phyloP scores from a whole-genome alignment of 1,140 invertebrate species.

The Cydia pomonella region DNA sequence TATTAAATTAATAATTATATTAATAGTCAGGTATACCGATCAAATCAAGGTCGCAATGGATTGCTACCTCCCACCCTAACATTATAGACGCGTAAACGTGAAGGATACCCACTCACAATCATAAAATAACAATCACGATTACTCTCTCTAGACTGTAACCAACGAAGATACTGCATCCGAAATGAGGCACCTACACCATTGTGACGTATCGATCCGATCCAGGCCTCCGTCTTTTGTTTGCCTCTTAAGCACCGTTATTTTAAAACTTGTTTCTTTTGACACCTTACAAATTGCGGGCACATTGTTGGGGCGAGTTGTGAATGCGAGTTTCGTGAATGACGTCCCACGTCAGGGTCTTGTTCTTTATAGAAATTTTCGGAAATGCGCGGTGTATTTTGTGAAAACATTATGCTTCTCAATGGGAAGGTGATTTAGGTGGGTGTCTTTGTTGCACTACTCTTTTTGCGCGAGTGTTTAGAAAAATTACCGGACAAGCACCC shows the following conservation, averaged over 20 bases:
- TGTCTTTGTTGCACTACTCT: neutral
- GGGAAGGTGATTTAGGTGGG: neutral
- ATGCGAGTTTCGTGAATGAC: neutral
- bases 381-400: neutral
- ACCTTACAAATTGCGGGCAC: constrained; percentile 21
- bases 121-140: too few relatives aligned
- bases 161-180: neutral
- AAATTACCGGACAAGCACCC: too few relatives aligned
- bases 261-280: constrained; percentile 28
- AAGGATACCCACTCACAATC: too few relatives aligned
- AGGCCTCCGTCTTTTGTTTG: neutral
- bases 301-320: constrained; percentile 10
- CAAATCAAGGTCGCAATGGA: too few relatives aligned
- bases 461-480: neutral
- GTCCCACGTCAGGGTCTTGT: constrained; percentile 2
- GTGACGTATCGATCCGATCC: constrained; percentile 1
- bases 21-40: too few relatives aligned
- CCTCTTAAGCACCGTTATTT: constrained; percentile 25
- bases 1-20: too few relatives aligned
- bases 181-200: neutral
- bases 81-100: too few relatives aligned
- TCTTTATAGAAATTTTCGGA: neutral
- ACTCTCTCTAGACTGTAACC: too few relatives aligned
- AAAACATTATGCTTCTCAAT: constrained; percentile 2
- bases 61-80: too few relatives aligned